These are phyloP conservation scores for Argynnis bischoffii DNA, from an alignment of 2,888 invertebrate genomes.

Conservation along the genomic window DNA sequence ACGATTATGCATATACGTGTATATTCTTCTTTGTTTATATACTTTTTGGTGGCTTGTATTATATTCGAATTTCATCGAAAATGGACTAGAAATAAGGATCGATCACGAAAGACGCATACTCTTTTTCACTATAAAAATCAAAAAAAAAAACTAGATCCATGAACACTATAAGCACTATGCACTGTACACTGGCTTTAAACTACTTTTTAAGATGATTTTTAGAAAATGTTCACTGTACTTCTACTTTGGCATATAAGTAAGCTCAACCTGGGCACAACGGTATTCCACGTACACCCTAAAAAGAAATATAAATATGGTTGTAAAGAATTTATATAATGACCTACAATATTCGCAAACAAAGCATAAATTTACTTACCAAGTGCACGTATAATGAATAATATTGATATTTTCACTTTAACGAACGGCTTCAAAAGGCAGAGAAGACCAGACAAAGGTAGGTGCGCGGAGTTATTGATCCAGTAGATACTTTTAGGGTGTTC, in stretches of 20 bases:
- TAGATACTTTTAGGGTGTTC: conserved; percentile 1
- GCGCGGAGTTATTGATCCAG: conserved; percentile 14
- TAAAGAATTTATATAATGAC: not conserved
- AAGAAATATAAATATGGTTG: conserved; percentile 4
- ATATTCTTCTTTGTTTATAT: no score
- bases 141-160: not conserved
- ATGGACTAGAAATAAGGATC: conserved; percentile 11
- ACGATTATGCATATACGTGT: no score
- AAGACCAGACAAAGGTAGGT: not conserved
- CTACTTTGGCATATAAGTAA: not conserved
- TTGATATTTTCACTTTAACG: not conserved
- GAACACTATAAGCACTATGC: conserved; percentile 17
- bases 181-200: conserved; percentile 7
- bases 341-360: conserved; percentile 8
- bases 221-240: not conserved
- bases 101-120: not conserved
- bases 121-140: not conserved
- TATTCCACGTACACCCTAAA: not conserved
- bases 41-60: no score
- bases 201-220: not conserved
- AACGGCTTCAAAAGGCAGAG: not conserved
- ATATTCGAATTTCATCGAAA: not conserved
- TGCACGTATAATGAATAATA: not conserved
- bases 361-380: not conserved
- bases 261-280: conserved; percentile 10